Conservation (phyloP, 1,140 invertebrate species). For the Drosophila pseudoobscura region DNA sequence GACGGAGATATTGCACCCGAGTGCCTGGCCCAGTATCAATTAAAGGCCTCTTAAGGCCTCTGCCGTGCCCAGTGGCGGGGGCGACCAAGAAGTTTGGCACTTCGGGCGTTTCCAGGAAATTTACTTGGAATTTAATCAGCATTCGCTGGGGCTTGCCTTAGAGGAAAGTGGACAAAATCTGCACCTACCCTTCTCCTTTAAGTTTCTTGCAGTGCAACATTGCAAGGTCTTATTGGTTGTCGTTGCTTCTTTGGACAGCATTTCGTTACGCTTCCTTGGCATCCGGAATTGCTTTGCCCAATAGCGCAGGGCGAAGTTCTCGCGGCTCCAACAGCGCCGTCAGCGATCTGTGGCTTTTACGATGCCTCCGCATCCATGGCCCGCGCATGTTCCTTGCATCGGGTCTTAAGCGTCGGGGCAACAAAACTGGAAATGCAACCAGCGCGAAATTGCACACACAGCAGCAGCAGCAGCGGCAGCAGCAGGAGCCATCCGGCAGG, state of each 20-base stretch:
- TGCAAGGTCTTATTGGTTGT: constrained; percentile 32
- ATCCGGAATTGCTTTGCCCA: constrained; percentile 66
- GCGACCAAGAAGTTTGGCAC: not conserved
- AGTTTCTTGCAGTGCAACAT: constrained; percentile 62
- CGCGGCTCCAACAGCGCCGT: constrained; percentile 71
- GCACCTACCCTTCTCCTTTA: not conserved
- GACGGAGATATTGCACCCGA: constrained; percentile 3
- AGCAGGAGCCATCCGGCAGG: constrained; percentile 18
- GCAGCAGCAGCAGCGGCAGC: constrained; percentile 20
- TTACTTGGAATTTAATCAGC: constrained; percentile 52
- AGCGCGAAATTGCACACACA: constrained; percentile 71
- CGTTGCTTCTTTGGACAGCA: constrained; percentile 45
- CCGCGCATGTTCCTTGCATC: constrained; percentile 13
- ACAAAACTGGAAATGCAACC: constrained; percentile 78
- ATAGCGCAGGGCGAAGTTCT: constrained; percentile 71
- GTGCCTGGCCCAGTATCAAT: constrained; percentile 31
- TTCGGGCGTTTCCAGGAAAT: constrained; percentile 47
- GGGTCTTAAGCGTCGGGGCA: constrained; percentile 47
- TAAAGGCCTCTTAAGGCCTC: constrained; percentile 64
- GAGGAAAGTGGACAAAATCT: constrained; percentile 4
- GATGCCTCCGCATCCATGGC: constrained; percentile 25
- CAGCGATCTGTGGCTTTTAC: constrained; percentile 78
- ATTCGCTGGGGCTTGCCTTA: constrained; percentile 15
- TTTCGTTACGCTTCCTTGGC: constrained; percentile 72
- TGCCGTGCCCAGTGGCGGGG: constrained; percentile 13